A percentile compares a stretch with the other conserved stretches of the same genome.
Conservation (phyloP, 1,140 invertebrate species). For the Diachasmimorpha longicaudata region DNA sequence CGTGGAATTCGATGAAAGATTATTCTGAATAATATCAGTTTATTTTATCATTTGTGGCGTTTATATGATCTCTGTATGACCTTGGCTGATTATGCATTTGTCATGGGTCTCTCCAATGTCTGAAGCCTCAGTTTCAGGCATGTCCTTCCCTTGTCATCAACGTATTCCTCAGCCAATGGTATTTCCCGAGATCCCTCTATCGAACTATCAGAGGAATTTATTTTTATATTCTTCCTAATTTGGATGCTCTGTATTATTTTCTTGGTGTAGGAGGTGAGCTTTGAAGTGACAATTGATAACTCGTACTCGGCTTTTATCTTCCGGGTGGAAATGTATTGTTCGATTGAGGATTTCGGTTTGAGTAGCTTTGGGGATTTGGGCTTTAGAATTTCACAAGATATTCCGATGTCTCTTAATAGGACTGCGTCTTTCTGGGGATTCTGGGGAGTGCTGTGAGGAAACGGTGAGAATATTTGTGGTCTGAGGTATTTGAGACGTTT, state of each 20-base stretch:
- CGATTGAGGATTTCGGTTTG: constrained; percentile 25
- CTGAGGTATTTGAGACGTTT: not conserved
- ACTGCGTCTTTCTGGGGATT: constrained; percentile 27
- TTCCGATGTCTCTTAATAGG: constrained; percentile 37
- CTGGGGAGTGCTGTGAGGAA: not conserved
- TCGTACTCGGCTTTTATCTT: constrained; percentile 29
- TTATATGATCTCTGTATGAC: not conserved
- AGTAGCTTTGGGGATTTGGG: not conserved
- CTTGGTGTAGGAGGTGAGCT: constrained; percentile 37
- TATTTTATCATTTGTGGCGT: not conserved
- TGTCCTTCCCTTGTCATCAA: constrained; percentile 22
- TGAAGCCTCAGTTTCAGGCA: constrained; percentile 35
- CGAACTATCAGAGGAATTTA: constrained; percentile 18
- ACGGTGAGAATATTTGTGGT: not conserved
- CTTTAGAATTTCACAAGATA: constrained; percentile 28
- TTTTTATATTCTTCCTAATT: constrained; percentile 1
- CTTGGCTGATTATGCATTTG: not conserved
- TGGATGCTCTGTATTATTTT: constrained; percentile 31
- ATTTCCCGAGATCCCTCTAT: constrained; percentile 17
- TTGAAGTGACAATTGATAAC: constrained; percentile 34
- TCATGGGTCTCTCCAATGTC: constrained; percentile 28
- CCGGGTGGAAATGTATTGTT: constrained; percentile 25
- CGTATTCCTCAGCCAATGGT: constrained; percentile 22
- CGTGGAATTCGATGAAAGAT: too few species aligned
- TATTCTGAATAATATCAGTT: too few species aligned